Evolutionary conservation across 1,140 invertebrate species (phyloP).

Genomic region (Hetaerina americana): DNA sequence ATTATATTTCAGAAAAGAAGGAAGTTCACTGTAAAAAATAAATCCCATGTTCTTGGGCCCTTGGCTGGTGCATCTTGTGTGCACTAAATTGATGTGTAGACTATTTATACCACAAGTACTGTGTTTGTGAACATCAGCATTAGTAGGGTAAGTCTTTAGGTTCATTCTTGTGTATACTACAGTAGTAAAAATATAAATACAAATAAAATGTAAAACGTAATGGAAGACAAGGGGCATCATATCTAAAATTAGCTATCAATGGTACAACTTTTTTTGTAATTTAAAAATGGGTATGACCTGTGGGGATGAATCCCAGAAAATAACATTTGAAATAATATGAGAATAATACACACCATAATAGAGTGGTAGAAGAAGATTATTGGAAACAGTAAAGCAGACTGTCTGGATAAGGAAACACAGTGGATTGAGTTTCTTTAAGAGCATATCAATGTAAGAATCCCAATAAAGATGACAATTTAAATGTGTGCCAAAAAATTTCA

Average conservation of each 20-base stretch:
- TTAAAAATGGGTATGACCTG: not conserved
- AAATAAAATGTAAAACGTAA: not conserved
- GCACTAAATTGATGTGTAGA: not conserved
- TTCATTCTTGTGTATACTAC: not conserved
- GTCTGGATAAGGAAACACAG: not conserved
- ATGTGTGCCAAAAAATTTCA: not conserved
- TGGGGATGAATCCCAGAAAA: not conserved
- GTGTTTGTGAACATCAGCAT: not conserved
- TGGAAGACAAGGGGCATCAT: not conserved
- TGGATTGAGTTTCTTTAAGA: not conserved
- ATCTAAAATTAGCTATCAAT: not conserved
- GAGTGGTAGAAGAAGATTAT: not conserved
- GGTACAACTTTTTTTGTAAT: not conserved
- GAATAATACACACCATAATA: not conserved
- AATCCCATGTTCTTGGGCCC: too few relatives aligned
- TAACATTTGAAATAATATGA: not conserved
- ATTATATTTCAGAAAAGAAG: too few relatives aligned
- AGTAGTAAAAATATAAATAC: not conserved
- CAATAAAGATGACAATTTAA: not conserved
- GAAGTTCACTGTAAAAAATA: too few relatives aligned
- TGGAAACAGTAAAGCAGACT: not conserved
- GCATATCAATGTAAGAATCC: not conserved
- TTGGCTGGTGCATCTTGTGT: not conserved
- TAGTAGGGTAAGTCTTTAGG: not conserved
- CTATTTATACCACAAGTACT: not conserved